A percentile compares a stretch with the other conserved stretches of the same genome.
These are phyloP conservation scores for Hyperoplus immaculatus DNA, from an alignment of 2,797 vertebrate genomes.

Conservation along the genomic window DNA sequence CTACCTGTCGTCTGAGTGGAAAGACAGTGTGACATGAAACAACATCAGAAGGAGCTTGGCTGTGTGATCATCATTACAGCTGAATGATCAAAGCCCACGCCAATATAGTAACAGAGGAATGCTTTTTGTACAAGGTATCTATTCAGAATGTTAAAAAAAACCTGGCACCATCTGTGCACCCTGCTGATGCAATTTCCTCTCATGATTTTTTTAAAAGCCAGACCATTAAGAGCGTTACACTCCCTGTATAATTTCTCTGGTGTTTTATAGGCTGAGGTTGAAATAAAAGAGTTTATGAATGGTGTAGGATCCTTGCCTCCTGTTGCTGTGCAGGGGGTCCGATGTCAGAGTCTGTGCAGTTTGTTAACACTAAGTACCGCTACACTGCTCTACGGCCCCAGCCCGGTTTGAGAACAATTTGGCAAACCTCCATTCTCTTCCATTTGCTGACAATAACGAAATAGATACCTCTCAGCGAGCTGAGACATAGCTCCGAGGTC, in stretches of 20 bases:
- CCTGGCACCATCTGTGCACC: slow-evolving; percentile 7
- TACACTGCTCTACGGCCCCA: neutral
- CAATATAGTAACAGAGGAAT: slow-evolving; percentile 30
- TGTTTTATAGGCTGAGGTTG: no score
- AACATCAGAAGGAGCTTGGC: slow-evolving; percentile 19
- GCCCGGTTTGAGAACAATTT: neutral
- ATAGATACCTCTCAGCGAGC: neutral
- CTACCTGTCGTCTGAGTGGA: slow-evolving; percentile 10
- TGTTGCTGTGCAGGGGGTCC: neutral
- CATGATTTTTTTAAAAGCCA: slow-evolving; percentile 4
- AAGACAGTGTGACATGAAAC: slow-evolving; percentile 22
- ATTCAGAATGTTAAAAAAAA: slow-evolving; percentile 13
- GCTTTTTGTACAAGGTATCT: slow-evolving; percentile 18
- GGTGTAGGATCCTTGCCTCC: neutral
- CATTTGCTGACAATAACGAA: slow-evolving; percentile 10
- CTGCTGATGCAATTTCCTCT: slow-evolving; percentile 15
- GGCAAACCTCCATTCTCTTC: slow-evolving; percentile 7
- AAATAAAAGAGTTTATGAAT: neutral
- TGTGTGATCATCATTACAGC: slow-evolving; percentile 49
- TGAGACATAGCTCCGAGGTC: neutral
- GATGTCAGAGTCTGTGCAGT: neutral
- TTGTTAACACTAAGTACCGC: neutral
- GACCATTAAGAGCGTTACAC: neutral
- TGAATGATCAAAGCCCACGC: slow-evolving; percentile 51
- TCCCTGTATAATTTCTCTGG: no score